A percentile compares a stretch with the other conserved stretches of the same genome.
phyloP scores from a whole-genome alignment of 2,797 vertebrate genomes.

The Tapirus indicus region DNA sequence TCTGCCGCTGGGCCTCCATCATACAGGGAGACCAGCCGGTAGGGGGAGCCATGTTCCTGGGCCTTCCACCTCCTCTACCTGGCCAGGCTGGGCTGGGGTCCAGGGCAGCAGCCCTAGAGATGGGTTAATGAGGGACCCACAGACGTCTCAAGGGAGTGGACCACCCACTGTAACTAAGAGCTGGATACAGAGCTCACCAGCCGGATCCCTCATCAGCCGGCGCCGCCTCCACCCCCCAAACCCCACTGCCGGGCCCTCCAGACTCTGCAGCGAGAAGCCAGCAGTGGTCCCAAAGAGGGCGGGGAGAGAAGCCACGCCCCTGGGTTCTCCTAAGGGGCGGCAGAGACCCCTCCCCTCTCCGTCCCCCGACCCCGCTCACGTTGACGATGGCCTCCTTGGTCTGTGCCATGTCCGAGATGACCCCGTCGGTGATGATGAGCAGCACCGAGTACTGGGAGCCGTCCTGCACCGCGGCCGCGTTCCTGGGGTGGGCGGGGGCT shows the following conservation, averaged over 20 bases:
- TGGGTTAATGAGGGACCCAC: neutral
- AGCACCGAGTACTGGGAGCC: constrained; percentile 98
- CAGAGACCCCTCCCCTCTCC: too few relatives aligned
- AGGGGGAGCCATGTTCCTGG: neutral
- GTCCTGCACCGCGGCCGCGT: constrained; percentile 94
- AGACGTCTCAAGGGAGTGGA: neutral
- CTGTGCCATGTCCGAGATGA: constrained; percentile 99
- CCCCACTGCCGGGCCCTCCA: too few relatives aligned
- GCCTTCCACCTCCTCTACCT: neutral
- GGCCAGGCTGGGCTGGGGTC: neutral
- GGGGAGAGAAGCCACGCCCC: neutral
- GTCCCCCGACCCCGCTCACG: constrained; percentile 85
- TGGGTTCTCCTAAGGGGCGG: too few relatives aligned
- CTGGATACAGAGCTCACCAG: neutral
- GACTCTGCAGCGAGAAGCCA: neutral
- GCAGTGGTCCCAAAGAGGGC: too few relatives aligned
- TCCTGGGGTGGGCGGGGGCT: constrained; percentile 84
- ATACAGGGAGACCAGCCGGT: fast-evolving
- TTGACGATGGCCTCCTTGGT: constrained; percentile 99
- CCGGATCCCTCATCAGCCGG: neutral
- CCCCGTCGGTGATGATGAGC: constrained; percentile 98
- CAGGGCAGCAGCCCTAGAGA: neutral
- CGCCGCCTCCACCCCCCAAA: too few relatives aligned
- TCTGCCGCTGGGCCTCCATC: neutral
- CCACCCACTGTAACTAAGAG: neutral